A percentile compares a stretch with the other conserved stretches of the same genome.
phyloP scores from a whole-genome alignment of 2,113 vertebrate genomes.

The Salvator merianae region DNA sequence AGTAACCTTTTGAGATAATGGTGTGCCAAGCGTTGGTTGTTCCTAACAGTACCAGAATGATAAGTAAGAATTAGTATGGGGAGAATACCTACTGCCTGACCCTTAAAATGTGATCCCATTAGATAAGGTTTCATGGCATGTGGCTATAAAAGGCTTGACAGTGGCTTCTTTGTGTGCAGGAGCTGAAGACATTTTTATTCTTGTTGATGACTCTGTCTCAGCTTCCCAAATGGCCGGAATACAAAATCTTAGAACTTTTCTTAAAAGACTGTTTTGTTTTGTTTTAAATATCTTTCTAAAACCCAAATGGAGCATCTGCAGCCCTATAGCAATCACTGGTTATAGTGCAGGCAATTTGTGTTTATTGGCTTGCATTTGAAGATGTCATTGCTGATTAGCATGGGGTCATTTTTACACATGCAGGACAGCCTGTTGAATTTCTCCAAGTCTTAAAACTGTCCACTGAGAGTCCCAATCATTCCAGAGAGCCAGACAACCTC shows the following conservation, averaged over 20 bases:
- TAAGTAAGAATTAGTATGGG: constrained; percentile 18
- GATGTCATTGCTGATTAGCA: background rate
- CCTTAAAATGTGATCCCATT: background rate
- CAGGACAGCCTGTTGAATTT: background rate
- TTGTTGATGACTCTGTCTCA: constrained; percentile 1
- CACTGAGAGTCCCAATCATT: background rate
- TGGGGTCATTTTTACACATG: background rate
- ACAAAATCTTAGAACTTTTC: background rate
- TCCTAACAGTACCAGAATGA: background rate
- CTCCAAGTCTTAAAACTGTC: too few species aligned
- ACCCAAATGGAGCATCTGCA: background rate
- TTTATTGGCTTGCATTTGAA: background rate
- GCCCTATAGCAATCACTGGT: background rate
- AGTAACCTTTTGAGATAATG: constrained; percentile 27
- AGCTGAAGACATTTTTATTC: background rate
- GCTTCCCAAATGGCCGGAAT: constrained; percentile 21
- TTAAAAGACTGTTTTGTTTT: background rate
- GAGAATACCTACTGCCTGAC: background rate
- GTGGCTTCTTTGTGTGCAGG: background rate
- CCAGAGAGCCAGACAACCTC: background rate
- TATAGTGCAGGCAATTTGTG: background rate
- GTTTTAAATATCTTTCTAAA: background rate
- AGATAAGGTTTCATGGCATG: background rate
- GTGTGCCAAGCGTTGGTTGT: background rate
- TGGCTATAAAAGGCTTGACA: background rate